Evolutionary conservation across 2,888 invertebrate genomes (phyloP).

Genomic region (Callimorpha dominula): DNA sequence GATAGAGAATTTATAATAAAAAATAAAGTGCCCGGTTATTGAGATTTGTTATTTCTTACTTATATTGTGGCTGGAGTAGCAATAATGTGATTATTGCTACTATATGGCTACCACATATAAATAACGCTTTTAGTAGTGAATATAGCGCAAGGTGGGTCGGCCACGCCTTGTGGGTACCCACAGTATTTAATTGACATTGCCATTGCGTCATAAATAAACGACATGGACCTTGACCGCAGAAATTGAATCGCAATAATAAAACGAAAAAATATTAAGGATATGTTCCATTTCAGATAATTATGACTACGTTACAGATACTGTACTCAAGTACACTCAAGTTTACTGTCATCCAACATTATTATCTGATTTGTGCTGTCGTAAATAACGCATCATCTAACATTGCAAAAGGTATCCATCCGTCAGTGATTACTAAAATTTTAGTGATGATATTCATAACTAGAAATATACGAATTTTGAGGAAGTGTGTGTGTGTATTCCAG

Average conservation of each 20-base stretch:
- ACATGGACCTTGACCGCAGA: conserved; percentile 62
- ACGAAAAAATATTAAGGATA: conserved; percentile 45
- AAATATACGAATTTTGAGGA: no score
- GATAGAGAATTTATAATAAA: neutral
- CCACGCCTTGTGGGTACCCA: conserved; percentile 62
- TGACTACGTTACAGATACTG: conserved; percentile 5
- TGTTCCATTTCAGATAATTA: conserved; percentile 36
- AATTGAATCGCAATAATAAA: conserved; percentile 58
- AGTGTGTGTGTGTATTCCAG: no score
- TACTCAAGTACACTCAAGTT: no score
- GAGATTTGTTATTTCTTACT: conserved; percentile 4
- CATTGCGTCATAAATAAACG: conserved; percentile 59
- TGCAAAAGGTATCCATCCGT: no score
- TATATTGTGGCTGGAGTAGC: conserved; percentile 28
- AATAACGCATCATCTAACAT: no score
- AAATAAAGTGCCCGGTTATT: conserved; percentile 6
- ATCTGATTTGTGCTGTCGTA: neutral
- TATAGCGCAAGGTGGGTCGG: conserved; percentile 64
- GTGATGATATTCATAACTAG: no score
- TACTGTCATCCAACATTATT: no score
- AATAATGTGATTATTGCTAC: conserved; percentile 35
- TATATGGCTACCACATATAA: conserved; percentile 44
- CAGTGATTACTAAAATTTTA: no score
- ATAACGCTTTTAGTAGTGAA: conserved; percentile 58
- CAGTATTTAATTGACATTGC: conserved; percentile 45